Base-by-base conservation (phyloP, 1,140 invertebrate genomes). In the Heliothis subflexa region DNA sequence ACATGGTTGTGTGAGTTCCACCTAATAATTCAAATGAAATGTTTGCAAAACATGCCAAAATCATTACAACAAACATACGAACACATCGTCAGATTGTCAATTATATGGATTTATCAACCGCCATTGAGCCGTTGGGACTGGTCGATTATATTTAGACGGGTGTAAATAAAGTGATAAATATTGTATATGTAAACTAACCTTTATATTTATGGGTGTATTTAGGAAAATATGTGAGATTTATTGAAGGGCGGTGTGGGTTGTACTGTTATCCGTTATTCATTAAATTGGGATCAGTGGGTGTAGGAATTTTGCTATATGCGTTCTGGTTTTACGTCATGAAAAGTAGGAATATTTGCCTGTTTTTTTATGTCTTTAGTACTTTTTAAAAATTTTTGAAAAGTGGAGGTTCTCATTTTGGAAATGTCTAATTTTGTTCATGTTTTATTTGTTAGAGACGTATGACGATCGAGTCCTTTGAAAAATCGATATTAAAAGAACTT, bases 1-100 rank as follows among this genome's bases (percentile, higher is more conserved):
- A 40, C 33, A 7, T 0, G 9, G 33, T 40, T 1, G 33, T 40
- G 33, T 40, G 33, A 40, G 33, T 40, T 40, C 33, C 33, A 40
- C 33, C 33, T 18, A 50, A 75, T 75, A 75, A 75, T 45, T 75
- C 16, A 4, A 21, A 3, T 5, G 47, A 13, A 75, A 75, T 75
- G 57, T 75, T 75, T 75, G 72, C 57, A 45, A 75, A 75, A 75
- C 72, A 75, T 75, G 72, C 25, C 72, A 75, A 62, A 75, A 16
- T n/a, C 73, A 61, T 33, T 28, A 66, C 21, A 49, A 70, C 45
- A 64, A 64, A 64, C 59, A 75, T 47, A 25, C 73, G 14, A 64
- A 75, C 73, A 64, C 21, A 59, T 75, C 57, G 64, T 47, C 73
- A 25, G 16, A 75, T 75, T 75, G 73, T 75, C 73, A 75, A 75